A percentile compares a stretch with the other conserved stretches of the same genome.
Evolutionary conservation across 1,140 invertebrate species (phyloP).

Genomic region (Sarcophaga bullata): DNA sequence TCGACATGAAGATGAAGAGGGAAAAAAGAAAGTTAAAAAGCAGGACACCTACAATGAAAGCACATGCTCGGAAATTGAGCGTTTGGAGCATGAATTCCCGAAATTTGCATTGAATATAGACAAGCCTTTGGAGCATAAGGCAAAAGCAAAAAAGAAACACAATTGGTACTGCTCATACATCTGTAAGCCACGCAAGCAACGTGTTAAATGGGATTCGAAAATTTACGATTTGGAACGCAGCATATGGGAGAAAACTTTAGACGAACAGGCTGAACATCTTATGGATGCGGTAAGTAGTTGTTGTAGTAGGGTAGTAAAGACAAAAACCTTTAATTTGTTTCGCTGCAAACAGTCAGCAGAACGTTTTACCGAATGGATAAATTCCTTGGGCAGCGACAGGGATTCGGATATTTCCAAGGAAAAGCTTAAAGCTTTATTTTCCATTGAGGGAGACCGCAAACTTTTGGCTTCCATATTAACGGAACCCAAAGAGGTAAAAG

Average conservation of each 20-base stretch:
- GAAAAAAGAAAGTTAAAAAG: slow-evolving; percentile 22
- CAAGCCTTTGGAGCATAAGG: slow-evolving; percentile 52
- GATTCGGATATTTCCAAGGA: slow-evolving; percentile 56
- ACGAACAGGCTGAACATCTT: slow-evolving; percentile 61
- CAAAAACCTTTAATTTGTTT: background rate
- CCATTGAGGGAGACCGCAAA: slow-evolving; percentile 61
- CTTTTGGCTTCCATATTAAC: slow-evolving; percentile 59
- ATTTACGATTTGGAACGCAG: slow-evolving; percentile 44
- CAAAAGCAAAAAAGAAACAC: slow-evolving; percentile 48
- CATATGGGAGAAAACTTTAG: slow-evolving; percentile 51
- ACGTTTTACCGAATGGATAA: slow-evolving; percentile 60
- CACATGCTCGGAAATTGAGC: slow-evolving; percentile 58
- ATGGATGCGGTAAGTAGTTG: slow-evolving; percentile 59
- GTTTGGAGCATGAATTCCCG: slow-evolving; percentile 56
- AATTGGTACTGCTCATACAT: slow-evolving; percentile 59
- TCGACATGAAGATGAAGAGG: slow-evolving; percentile 49
- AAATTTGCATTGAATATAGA: slow-evolving; percentile 59
- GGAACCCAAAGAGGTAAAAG: slow-evolving; percentile 62
- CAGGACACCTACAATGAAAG: slow-evolving; percentile 53
- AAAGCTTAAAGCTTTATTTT: slow-evolving; percentile 59
- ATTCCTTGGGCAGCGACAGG: slow-evolving; percentile 56
- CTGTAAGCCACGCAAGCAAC: slow-evolving; percentile 47
- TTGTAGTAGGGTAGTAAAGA: background rate
- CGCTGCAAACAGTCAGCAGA: slow-evolving; percentile 55
- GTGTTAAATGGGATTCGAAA: slow-evolving; percentile 48